Percentiles rank a stretch among this genome's conserved stretches.
Conservation (phyloP, 2,888 invertebrate genomes). For the Ophioninae sp. region DNA sequence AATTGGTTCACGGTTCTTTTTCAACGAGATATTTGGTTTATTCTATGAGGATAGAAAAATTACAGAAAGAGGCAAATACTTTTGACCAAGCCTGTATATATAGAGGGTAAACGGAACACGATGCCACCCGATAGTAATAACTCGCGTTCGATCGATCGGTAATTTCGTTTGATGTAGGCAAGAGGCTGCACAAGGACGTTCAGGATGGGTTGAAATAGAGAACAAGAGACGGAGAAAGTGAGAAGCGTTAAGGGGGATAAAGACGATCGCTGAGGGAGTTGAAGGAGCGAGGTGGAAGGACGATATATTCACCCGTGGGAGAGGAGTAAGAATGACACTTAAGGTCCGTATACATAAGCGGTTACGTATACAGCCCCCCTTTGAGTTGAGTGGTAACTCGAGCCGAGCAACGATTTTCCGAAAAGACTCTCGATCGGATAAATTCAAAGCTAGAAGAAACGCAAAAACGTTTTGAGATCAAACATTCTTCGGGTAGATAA, state of each 20-base stretch:
- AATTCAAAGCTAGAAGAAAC: constrained; percentile 24
- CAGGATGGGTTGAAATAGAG: background rate
- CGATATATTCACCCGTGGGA: constrained; percentile 8
- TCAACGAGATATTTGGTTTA: too few species aligned
- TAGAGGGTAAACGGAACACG: background rate
- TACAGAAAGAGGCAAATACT: too few species aligned
- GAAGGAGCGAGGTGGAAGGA: background rate
- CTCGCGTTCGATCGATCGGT: constrained; percentile 37
- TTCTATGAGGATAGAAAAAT: too few species aligned
- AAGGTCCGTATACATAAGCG: constrained; percentile 26
- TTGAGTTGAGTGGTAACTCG: constrained; percentile 16
- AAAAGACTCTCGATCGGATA: constrained; percentile 12
- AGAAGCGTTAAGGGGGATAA: background rate
- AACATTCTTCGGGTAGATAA: background rate
- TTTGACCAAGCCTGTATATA: too few species aligned
- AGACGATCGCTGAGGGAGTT: background rate
- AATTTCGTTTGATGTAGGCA: constrained; percentile 48
- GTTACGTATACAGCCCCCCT: background rate
- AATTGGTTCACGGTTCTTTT: too few species aligned
- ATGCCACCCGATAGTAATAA: constrained; percentile 34
- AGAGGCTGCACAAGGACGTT: constrained; percentile 11
- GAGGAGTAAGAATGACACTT: constrained; percentile 22
- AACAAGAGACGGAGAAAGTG: background rate
- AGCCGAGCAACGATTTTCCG: constrained; percentile 1
- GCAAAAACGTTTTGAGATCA: background rate